phyloP scores from a whole-genome alignment of 2,113 vertebrate genomes.

The Struthidea cinerea region DNA sequence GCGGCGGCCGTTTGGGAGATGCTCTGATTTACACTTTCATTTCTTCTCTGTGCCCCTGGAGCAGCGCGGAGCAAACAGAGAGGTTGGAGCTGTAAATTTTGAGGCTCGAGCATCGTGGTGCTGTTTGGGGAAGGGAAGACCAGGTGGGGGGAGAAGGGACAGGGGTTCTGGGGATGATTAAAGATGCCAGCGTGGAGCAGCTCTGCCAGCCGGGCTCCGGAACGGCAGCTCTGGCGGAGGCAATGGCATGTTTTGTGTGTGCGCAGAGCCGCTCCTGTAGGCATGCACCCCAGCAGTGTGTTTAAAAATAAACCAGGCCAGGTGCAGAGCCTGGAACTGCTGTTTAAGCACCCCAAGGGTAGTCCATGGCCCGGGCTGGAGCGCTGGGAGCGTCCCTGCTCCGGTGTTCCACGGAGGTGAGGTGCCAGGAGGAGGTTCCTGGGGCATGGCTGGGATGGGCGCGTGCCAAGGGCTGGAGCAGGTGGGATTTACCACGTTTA shows the following conservation, averaged over 20 bases:
- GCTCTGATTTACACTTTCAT: slow-evolving; percentile 6
- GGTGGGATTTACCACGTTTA: accelerated
- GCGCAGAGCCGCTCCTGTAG: accelerated
- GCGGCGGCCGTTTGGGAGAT: not conserved
- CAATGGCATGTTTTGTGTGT: not conserved
- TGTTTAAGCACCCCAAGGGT: accelerated
- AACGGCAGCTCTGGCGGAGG: not conserved
- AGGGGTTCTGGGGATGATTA: not conserved
- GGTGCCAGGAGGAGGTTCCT: not conserved
- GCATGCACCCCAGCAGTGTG: not conserved
- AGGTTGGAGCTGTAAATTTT: not conserved
- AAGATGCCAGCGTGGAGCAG: not conserved
- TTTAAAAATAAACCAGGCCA: not conserved
- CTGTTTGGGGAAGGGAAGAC: not conserved
- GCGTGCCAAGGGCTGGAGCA: not conserved
- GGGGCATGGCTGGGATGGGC: accelerated
- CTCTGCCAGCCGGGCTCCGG: not conserved
- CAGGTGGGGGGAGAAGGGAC: too few relatives aligned
- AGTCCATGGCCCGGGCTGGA: accelerated
- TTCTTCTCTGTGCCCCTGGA: not conserved
- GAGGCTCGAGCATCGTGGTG: accelerated
- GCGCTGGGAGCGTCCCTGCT: not conserved
- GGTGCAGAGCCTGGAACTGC: not conserved
- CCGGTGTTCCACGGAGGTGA: accelerated
- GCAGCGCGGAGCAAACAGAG: not conserved